Conservation (phyloP, 2,888 invertebrate genomes). For the Petrolisthes manimaculis region DNA sequence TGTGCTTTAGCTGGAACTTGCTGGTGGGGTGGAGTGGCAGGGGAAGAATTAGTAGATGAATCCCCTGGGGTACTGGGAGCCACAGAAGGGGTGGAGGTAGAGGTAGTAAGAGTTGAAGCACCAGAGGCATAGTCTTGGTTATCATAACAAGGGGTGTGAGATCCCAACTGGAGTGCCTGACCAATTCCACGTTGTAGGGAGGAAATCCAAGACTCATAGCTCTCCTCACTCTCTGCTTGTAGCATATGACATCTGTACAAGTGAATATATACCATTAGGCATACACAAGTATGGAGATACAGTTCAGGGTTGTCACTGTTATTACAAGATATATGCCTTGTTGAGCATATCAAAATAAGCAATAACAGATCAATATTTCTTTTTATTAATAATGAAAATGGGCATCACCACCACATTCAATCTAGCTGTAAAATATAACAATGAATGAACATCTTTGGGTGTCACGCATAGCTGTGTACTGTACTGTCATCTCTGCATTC, state of each 20-base stretch:
- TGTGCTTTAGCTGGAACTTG: slow-evolving; percentile 36
- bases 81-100: slow-evolving; percentile 36
- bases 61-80: slow-evolving; percentile 40
- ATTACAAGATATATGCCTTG: no score
- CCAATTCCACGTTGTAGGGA: slow-evolving; percentile 91
- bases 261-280: slow-evolving; percentile 59
- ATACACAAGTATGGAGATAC: background rate
- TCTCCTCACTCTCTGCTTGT: slow-evolving; percentile 96
- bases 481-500: no score
- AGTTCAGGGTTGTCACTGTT: no score
- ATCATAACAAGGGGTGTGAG: slow-evolving; percentile 7
- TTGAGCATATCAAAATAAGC: no score
- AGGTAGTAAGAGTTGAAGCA: slow-evolving; percentile 8
- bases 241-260: slow-evolving; percentile 87
- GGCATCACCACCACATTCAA: no score
- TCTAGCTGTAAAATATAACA: no score
- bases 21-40: slow-evolving; percentile 51
- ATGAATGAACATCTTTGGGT: no score
- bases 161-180: slow-evolving; percentile 78
- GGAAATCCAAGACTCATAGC: slow-evolving; percentile 82
- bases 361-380: no score
- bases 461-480: no score
- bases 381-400: background rate
- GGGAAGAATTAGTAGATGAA: slow-evolving; percentile 51
- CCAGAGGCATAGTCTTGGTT: slow-evolving; percentile 2